phyloP scores from a whole-genome alignment of 2,113 vertebrate genomes.

The Copsychus sechellarum region DNA sequence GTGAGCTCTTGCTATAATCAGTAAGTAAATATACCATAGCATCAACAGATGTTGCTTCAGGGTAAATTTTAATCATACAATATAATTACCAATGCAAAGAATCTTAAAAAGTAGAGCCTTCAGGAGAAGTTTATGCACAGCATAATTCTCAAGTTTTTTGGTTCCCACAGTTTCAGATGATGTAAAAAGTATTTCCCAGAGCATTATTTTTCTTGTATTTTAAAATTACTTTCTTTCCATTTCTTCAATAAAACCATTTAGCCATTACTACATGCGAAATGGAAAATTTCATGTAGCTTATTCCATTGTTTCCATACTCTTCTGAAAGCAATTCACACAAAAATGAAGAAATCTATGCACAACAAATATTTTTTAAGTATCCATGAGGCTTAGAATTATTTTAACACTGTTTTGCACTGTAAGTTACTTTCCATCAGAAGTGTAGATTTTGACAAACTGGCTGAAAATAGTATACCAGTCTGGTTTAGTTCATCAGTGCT shows the following conservation, averaged over 20 bases:
- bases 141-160: background rate
- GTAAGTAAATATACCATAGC: background rate
- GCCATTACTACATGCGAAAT: accelerated
- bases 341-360: background rate
- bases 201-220: background rate
- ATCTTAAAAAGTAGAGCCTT: background rate
- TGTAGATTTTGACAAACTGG: background rate
- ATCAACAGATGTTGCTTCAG: background rate
- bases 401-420: background rate
- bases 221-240: background rate
- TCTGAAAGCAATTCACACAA: background rate
- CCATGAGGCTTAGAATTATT: background rate
- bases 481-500: background rate
- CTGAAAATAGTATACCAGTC: background rate
- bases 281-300: background rate
- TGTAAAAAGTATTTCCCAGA: background rate
- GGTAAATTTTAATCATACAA: background rate
- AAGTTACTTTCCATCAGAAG: background rate
- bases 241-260: background rate
- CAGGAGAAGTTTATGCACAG: background rate
- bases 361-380: background rate
- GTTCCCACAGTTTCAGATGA: background rate
- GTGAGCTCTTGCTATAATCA: background rate
- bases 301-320: background rate
- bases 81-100: background rate